These are phyloP conservation scores for Sander vitreus DNA, from an alignment of 2,113 vertebrate species.

Conservation along the genomic window DNA sequence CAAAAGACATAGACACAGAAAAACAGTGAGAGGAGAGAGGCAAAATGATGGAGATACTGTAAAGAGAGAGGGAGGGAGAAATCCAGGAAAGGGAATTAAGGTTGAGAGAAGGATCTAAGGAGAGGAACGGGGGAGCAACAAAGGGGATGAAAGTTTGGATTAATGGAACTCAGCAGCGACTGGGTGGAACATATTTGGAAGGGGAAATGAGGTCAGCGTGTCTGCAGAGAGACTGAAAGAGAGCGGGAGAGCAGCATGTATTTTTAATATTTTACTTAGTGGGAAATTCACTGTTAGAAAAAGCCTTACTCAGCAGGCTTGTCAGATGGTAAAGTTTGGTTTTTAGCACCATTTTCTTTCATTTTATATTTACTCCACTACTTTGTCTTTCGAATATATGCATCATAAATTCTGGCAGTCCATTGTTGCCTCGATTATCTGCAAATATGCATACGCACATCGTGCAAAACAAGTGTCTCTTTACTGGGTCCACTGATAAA, in stretches of 20 bases:
- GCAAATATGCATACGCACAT: not conserved
- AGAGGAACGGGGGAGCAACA: slow-evolving; percentile 8
- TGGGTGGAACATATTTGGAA: slow-evolving; percentile 48
- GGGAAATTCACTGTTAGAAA: slow-evolving; percentile 30
- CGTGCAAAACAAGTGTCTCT: not conserved
- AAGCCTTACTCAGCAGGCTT: slow-evolving; percentile 55
- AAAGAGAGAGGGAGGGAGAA: not conserved
- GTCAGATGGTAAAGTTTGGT: slow-evolving; percentile 25
- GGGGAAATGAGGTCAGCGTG: slow-evolving; percentile 65
- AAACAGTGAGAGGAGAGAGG: not conserved
- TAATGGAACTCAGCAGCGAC: slow-evolving; percentile 44
- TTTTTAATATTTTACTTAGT: slow-evolving; percentile 54
- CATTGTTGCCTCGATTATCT: not conserved
- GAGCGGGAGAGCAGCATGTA: slow-evolving; percentile 32
- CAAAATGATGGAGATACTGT: not conserved
- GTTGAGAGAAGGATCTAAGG: not conserved
- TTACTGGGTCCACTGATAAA: not conserved
- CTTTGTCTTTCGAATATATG: not conserved
- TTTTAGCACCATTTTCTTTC: slow-evolving; percentile 30
- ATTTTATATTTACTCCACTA: not conserved
- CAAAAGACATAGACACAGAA: not conserved
- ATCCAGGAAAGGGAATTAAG: slow-evolving; percentile 17
- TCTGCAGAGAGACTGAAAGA: slow-evolving; percentile 39
- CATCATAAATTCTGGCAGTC: not conserved
- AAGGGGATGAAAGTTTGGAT: slow-evolving; percentile 27